phyloP scores from a whole-genome alignment of 1,140 invertebrate species.

The Drosophila insularis region DNA sequence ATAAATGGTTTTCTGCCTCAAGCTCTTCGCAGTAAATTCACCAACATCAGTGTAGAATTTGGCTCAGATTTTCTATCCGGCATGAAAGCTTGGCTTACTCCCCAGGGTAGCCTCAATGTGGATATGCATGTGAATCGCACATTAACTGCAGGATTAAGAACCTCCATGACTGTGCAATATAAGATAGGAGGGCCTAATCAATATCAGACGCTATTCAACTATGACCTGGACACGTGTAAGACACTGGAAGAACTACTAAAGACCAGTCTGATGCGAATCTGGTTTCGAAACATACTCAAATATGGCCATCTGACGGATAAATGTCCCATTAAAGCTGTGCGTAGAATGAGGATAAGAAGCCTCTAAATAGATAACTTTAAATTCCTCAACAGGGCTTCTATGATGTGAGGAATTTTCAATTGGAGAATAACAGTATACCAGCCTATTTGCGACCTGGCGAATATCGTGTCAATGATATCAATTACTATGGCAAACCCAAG shows the following conservation, averaged over 20 bases:
- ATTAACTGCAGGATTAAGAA: constrained; percentile 26
- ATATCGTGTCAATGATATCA: constrained; percentile 40
- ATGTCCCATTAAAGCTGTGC: constrained; percentile 54
- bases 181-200: constrained; percentile 22
- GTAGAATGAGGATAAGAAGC: not conserved
- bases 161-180: constrained; percentile 37
- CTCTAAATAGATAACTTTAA: not conserved
- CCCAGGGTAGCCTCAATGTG: constrained; percentile 22
- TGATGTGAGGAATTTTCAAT: constrained; percentile 45
- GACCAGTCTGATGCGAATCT: constrained; percentile 39
- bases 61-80: constrained; percentile 27
- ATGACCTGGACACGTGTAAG: constrained; percentile 60
- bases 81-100: constrained; percentile 31
- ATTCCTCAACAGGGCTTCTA: constrained; percentile 40
- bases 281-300: constrained; percentile 60
- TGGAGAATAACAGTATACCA: constrained; percentile 58
- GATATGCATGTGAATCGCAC: constrained; percentile 44
- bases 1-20: no score
- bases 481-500: constrained; percentile 49
- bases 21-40: constrained; percentile 30
- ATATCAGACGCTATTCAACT: constrained; percentile 51
- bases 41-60: constrained; percentile 34
- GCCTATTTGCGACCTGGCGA: constrained; percentile 45
- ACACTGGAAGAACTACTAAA: constrained; percentile 40
- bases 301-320: constrained; percentile 48